Evolutionary conservation across 2,888 invertebrate genomes (phyloP).

Genomic region (Napeogenes inachia): DNA sequence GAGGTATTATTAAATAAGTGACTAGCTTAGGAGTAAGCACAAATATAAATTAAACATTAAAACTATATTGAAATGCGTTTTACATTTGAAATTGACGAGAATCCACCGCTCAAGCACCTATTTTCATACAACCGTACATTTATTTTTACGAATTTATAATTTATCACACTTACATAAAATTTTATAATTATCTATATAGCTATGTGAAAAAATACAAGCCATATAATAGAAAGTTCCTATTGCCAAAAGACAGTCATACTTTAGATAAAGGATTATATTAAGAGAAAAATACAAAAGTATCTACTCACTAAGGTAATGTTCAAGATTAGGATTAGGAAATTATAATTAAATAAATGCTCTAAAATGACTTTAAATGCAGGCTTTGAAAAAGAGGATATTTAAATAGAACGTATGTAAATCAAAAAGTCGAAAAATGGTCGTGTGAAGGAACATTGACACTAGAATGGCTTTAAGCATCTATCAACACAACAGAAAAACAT

Average conservation of each 20-base stretch:
- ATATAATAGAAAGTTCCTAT: constrained; percentile 11
- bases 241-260: constrained; percentile 9
- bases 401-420: neutral
- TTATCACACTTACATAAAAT: constrained; percentile 17
- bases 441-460: constrained; percentile 13
- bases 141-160: constrained; percentile 41
- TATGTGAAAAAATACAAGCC: constrained; percentile 29
- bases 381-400: too few relatives aligned
- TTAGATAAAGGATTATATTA: neutral
- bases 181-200: constrained; percentile 12
- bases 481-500: constrained; percentile 41
- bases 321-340: too few relatives aligned
- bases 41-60: constrained; percentile 49
- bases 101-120: constrained; percentile 74
- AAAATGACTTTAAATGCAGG: too few relatives aligned
- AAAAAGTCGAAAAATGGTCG: neutral
- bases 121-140: constrained; percentile 70
- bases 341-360: too few relatives aligned
- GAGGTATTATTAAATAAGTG: constrained; percentile 59
- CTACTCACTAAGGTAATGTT: neutral
- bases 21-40: constrained; percentile 68
- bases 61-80: constrained; percentile 53
- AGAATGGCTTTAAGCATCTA: constrained; percentile 35
- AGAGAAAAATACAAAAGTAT: neutral
- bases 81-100: constrained; percentile 71